Conservation (phyloP, 1,140 invertebrate species). For the Pseudobourletiella spinata region DNA sequence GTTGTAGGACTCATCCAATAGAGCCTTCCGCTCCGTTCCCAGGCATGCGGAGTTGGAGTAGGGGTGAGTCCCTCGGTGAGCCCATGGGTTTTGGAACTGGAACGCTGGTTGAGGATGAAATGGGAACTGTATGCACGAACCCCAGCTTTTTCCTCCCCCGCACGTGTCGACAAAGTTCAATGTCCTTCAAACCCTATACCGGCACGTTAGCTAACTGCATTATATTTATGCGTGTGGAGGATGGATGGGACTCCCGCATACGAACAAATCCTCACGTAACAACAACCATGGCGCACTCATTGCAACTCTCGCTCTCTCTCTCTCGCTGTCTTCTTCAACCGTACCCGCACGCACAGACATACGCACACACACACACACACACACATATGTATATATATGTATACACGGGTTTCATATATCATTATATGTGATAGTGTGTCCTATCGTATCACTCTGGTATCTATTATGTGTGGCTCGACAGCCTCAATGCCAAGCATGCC, state of each 20-base stretch:
- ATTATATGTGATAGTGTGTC: no score
- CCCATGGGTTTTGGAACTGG: no score
- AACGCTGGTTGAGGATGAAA: no score
- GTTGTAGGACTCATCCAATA: no score
- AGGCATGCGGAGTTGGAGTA: no score
- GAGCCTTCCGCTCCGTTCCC: no score
- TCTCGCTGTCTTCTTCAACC: neutral
- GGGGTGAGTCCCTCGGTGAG: no score
- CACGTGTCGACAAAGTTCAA: conserved; percentile 34
- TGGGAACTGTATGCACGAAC: no score
- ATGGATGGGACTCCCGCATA: neutral
- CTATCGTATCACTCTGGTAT: neutral
- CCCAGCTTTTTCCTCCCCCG: conserved; percentile 32
- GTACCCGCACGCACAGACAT: no score
- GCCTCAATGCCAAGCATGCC: neutral
- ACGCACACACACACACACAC: no score
- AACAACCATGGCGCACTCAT: neutral
- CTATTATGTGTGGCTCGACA: neutral
- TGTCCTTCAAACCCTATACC: conserved; percentile 15
- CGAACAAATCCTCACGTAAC: neutral
- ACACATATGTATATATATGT: no score
- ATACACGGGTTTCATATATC: no score
- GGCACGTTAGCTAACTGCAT: neutral
- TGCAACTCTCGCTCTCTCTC: neutral
- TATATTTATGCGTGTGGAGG: conserved; percentile 9